Percentiles rank a stretch among this genome's conserved stretches.
Conservation (phyloP, 1,140 invertebrate species). For the Eumaeus atala region DNA sequence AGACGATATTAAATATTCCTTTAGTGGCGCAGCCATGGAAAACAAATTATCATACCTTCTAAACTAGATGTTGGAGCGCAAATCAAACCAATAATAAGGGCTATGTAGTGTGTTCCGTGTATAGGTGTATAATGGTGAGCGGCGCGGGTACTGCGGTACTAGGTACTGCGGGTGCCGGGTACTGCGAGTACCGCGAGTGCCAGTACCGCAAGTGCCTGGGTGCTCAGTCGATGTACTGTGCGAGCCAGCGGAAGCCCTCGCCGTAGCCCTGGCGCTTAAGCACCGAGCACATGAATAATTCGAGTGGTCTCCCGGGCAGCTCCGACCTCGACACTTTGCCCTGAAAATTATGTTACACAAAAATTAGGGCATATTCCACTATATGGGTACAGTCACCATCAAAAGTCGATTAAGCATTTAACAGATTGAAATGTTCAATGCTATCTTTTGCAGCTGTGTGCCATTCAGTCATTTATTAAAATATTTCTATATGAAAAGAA, state of each 20-base stretch:
- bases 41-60: no score
- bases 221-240: conserved; percentile 95
- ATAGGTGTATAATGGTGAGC: neutral
- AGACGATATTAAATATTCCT: no score
- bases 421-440: no score
- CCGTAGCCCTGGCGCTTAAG: conserved; percentile 99
- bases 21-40: no score
- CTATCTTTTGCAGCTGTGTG: no score
- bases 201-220: conserved; percentile 14
- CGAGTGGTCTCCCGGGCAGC: conserved; percentile 94
- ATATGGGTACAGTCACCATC: no score
- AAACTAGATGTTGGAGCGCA: neutral
- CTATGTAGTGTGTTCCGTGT: neutral
- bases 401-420: no score
- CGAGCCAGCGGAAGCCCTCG: conserved; percentile 99
- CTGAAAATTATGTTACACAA: conserved; percentile 72
- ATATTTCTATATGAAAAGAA: no score
- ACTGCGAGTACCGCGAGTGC: conserved; percentile 12
- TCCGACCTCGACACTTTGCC: conserved; percentile 92
- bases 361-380: no score
- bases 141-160: no score
- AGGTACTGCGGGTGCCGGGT: neutral
- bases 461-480: no score
- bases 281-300: conserved; percentile 99
- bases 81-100: neutral